phyloP scores from a whole-genome alignment of 1,140 invertebrate genomes.

The Drosophila pallidifrons region DNA sequence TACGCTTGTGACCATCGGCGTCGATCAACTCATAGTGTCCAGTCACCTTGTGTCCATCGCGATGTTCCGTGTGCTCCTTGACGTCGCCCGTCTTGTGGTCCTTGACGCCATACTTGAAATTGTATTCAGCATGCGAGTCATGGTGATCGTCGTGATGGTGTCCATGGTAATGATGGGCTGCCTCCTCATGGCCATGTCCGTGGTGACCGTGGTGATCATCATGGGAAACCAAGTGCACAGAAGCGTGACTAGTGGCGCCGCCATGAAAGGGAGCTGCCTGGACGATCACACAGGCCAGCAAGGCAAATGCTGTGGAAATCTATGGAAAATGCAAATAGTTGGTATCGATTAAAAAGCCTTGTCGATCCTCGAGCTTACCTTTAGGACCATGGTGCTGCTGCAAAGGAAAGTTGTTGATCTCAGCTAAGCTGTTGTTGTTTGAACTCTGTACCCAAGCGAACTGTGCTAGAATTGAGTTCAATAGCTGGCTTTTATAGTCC shows the following conservation, averaged over 20 bases:
- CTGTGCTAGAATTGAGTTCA: constrained; percentile 50
- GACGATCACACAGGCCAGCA: constrained; percentile 52
- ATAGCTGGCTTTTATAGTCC: constrained; percentile 34
- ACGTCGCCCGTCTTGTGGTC: constrained; percentile 78
- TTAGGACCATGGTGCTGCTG: constrained; percentile 69
- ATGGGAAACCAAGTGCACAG: constrained; percentile 72
- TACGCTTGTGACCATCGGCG: constrained; percentile 84
- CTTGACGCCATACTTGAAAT: constrained; percentile 76
- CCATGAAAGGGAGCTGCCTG: constrained; percentile 65
- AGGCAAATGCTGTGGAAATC: constrained; percentile 55
- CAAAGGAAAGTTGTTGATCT: constrained; percentile 58
- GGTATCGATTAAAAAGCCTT: not conserved
- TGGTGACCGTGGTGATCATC: constrained; percentile 56
- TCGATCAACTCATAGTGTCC: constrained; percentile 84
- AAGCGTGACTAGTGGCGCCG: constrained; percentile 74
- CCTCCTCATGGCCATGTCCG: constrained; percentile 10
- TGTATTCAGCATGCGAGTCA: constrained; percentile 73
- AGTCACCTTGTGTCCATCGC: constrained; percentile 79
- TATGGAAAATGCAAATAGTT: constrained; percentile 19
- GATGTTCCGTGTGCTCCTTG: constrained; percentile 64
- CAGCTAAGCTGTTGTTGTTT: constrained; percentile 49
- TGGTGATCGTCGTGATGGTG: constrained; percentile 62
- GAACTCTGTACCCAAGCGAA: constrained; percentile 59
- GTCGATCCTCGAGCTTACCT: constrained; percentile 45
- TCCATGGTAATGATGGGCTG: constrained; percentile 40